Percentiles rank a stretch among this genome's conserved stretches.
These are phyloP conservation scores for Aratinga solstitialis DNA, from an alignment of 2,797 vertebrate genomes.

Conservation along the genomic window DNA sequence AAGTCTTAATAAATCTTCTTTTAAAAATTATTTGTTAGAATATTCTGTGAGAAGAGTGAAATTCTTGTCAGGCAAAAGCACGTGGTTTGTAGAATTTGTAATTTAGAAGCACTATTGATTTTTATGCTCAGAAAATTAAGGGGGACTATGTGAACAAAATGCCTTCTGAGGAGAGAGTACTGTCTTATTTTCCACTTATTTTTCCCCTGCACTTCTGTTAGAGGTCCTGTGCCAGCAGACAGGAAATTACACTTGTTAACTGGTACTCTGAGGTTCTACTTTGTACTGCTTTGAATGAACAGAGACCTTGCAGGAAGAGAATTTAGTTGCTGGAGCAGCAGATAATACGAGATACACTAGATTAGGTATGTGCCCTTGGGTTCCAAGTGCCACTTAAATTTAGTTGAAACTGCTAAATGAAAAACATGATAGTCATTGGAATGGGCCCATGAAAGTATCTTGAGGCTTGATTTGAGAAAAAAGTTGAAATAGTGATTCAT, in stretches of 20 bases:
- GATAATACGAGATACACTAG: not conserved
- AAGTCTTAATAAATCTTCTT: not conserved
- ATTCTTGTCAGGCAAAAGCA: not conserved
- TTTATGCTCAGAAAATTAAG: not conserved
- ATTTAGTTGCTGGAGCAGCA: not conserved
- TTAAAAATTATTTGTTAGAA: not conserved
- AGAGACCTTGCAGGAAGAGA: not conserved
- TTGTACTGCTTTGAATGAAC: not conserved
- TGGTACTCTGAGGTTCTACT: not conserved
- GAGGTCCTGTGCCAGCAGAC: not conserved
- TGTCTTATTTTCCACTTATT: not conserved
- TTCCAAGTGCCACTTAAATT: not conserved
- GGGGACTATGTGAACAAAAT: not conserved
- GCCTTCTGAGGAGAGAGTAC: not conserved
- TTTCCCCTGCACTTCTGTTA: not conserved
- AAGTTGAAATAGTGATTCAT: not conserved
- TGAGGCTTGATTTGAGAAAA: not conserved
- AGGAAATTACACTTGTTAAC: not conserved
- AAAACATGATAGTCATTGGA: not conserved
- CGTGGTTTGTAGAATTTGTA: not conserved
- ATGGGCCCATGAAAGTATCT: not conserved
- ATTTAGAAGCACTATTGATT: not conserved
- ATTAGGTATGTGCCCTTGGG: not conserved
- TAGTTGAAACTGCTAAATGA: not conserved
- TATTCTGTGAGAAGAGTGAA: not conserved